A percentile compares a stretch with the other conserved stretches of the same genome.
Evolutionary conservation across 2,797 vertebrate species (phyloP).

Genomic region (Halcyon leucocephala): DNA sequence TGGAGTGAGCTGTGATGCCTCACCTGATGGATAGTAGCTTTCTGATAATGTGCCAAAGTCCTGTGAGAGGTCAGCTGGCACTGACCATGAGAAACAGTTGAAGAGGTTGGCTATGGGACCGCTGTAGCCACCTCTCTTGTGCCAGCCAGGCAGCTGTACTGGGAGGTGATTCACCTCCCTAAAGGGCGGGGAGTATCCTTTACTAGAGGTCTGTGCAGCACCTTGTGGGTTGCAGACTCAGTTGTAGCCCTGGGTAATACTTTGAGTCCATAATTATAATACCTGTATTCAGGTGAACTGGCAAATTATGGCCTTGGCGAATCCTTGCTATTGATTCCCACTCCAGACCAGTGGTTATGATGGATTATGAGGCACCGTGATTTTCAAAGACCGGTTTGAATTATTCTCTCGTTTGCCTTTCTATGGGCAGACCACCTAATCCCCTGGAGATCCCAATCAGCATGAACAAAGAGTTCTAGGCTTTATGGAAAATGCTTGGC

Average conservation of each 20-base stretch:
- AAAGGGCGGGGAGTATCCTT: not conserved
- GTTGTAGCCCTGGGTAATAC: not conserved
- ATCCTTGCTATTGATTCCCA: not conserved
- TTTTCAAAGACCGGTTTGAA: not conserved
- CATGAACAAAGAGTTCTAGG: not conserved
- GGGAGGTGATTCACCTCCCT: not conserved
- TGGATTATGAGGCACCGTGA: not conserved
- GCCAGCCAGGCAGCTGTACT: not conserved
- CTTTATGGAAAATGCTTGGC: not conserved
- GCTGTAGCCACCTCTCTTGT: accelerated
- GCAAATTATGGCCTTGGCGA: not conserved
- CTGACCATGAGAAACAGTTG: accelerated
- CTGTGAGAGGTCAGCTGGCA: accelerated
- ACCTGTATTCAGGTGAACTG: not conserved
- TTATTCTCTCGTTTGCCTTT: not conserved
- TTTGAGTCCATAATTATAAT: not conserved
- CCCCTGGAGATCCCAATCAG: not conserved
- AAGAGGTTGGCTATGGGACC: accelerated
- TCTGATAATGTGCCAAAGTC: not conserved
- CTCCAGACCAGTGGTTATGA: not conserved
- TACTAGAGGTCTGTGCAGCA: not conserved
- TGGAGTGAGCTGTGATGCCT: not conserved
- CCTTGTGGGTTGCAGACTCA: not conserved
- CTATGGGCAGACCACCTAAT: not conserved
- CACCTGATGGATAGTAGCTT: not conserved